These are phyloP conservation scores for Temnothorax nylanderi DNA, from an alignment of 1,140 invertebrate genomes.

Conservation along the genomic window DNA sequence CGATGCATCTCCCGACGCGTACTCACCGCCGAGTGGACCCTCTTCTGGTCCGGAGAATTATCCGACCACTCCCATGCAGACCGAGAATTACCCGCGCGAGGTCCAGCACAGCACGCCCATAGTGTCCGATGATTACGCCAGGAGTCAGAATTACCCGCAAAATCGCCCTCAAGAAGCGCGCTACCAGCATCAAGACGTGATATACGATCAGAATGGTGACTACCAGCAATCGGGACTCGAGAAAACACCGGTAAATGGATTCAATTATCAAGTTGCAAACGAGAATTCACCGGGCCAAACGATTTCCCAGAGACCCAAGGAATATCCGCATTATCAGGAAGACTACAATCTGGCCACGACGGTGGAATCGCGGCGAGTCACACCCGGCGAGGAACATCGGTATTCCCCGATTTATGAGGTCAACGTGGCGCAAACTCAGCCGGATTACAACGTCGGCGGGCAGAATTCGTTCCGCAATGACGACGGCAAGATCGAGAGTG, in stretches of 20 bases:
- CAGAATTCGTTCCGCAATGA: conserved; percentile 58
- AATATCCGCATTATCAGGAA: conserved; percentile 76
- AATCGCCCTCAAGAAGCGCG: conserved; percentile 60
- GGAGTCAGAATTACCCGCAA: conserved; percentile 70
- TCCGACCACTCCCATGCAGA: conserved; percentile 64
- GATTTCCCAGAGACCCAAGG: conserved; percentile 53
- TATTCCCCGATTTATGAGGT: conserved; percentile 66
- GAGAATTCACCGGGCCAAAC: conserved; percentile 48
- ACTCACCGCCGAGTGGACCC: neutral
- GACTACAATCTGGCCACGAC: conserved; percentile 73
- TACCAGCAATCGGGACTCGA: conserved; percentile 71
- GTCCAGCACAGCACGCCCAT: conserved; percentile 49
- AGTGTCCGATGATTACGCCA: conserved; percentile 69
- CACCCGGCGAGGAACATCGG: conserved; percentile 61
- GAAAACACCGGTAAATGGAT: conserved; percentile 78
- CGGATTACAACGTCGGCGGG: conserved; percentile 49
- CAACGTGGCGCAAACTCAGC: conserved; percentile 48
- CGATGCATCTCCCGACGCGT: conserved; percentile 51
- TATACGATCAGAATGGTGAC: conserved; percentile 57
- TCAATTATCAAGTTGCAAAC: conserved; percentile 78
- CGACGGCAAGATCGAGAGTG: conserved; percentile 52
- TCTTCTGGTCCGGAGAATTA: conserved; percentile 74
- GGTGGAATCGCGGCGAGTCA: conserved; percentile 61
- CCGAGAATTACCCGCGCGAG: conserved; percentile 74
- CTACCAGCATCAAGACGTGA: conserved; percentile 42